A percentile compares a stretch with the other conserved stretches of the same genome.
Evolutionary conservation across 2,888 invertebrate species (phyloP).

Genomic region (Drosophila sordidula): DNA sequence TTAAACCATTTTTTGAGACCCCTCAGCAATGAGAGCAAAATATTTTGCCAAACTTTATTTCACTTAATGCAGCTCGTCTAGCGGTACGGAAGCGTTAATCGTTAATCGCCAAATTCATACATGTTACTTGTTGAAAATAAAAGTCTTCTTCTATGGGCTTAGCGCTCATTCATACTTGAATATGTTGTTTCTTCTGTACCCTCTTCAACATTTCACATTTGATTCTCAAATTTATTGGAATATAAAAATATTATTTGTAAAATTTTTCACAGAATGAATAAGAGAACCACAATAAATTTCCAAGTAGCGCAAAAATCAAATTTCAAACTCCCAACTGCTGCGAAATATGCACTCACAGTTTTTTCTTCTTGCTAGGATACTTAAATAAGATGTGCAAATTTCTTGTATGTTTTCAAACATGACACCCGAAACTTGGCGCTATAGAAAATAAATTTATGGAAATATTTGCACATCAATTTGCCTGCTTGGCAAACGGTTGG

Average conservation of each 20-base stretch:
- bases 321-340: constrained; percentile 19
- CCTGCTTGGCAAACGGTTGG: constrained; percentile 40
- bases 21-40: too few relatives aligned
- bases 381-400: constrained; percentile 53
- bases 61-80: too few relatives aligned
- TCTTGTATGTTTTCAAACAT: constrained; percentile 71
- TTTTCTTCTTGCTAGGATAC: constrained; percentile 12
- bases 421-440: constrained; percentile 69
- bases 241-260: constrained; percentile 3
- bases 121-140: too few relatives aligned
- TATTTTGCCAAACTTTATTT: too few relatives aligned
- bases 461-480: constrained; percentile 79
- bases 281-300: neutral
- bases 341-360: neutral
- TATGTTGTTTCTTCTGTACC: neutral
- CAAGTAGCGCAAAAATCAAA: constrained; percentile 23
- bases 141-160: too few relatives aligned
- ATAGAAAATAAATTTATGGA: constrained; percentile 75
- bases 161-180: too few relatives aligned
- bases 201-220: neutral
- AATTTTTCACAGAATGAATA: constrained; percentile 2
- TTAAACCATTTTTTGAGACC: too few relatives aligned
- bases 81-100: too few relatives aligned
- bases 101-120: too few relatives aligned
- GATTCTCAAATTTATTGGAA: neutral